Evolutionary conservation across 2,888 invertebrate species (phyloP), one percentile per base, ranked within the genome.

Genomic region (Scaptomyza polygonia): DNA sequence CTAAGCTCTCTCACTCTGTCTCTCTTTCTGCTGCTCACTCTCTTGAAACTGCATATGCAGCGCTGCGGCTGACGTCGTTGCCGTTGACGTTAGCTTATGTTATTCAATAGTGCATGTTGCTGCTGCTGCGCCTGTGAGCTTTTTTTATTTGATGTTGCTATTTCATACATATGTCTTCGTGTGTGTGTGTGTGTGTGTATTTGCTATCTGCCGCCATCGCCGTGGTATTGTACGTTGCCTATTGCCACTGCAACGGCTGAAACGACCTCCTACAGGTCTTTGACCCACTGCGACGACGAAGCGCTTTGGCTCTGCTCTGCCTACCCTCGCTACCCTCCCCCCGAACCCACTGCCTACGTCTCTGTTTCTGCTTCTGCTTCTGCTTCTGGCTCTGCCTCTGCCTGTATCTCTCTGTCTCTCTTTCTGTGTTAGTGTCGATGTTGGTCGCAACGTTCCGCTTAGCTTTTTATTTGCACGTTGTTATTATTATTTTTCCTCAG

Each of bases 231-330:
- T 88, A 87, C 88, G 86, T 88, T 81, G 87, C 80, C 77, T 82
- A 82, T 88, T 87, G 86, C 86, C 85, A 87, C 85, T 88, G 85
- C 89, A 88, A 84, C 84, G 89, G 83, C 83, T 85, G 86, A 86
- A 89, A 89, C 91, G 91, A 91, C 91, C 91, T 91, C 91, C 89
- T 90, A 83, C 89, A 91, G 91, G 91, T 91, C 91, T 91, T 91
- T 91, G 91, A 91, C 90, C 91, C 89, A 89, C 70, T 83, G 82
- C 79, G 77, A 68, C 70, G 56, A 36, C 78, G 76, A 58, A 54
- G 64, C 63, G 58, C 52, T 58, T 61, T 54, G 36, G 27, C 25
- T 48, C 29, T 45, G 45, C 47, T 47, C 32, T 48, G 48, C 21
- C 14, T 44, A 8, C 12, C 18, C 48, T 0, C 27, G 1, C 53